Evolutionary conservation across 2,888 invertebrate species (phyloP).

Genomic region (Lithodes maja): DNA sequence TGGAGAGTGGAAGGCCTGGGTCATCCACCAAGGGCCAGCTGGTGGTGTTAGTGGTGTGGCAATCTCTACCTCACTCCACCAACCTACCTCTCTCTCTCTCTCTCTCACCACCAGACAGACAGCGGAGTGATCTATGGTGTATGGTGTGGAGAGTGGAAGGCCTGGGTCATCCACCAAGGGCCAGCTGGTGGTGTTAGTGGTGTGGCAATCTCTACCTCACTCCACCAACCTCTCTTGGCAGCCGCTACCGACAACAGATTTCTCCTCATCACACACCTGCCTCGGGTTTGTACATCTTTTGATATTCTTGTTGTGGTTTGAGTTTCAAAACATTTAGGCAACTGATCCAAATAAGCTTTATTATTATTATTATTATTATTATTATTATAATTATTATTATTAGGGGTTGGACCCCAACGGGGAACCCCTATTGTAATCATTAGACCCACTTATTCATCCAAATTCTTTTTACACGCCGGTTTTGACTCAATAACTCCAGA

Average conservation of each 20-base stretch:
- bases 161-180: constrained; percentile 36
- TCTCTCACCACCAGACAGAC: constrained; percentile 42
- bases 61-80: constrained; percentile 26
- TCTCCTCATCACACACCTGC: constrained; percentile 41
- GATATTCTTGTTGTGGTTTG: too few species aligned
- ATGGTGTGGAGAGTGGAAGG: constrained; percentile 29
- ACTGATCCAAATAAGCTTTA: too few species aligned
- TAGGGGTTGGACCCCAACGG: too few species aligned
- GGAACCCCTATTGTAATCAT: too few species aligned
- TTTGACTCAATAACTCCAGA: too few species aligned
- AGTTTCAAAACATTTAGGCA: too few species aligned
- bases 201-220: constrained; percentile 35
- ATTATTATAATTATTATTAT: too few species aligned
- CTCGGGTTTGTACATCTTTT: constrained; percentile 40
- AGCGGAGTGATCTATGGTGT: constrained; percentile 54
- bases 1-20: constrained; percentile 12
- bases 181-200: constrained; percentile 52
- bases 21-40: constrained; percentile 50
- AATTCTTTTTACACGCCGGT: too few species aligned
- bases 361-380: too few species aligned
- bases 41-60: constrained; percentile 50
- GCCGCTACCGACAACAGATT: constrained; percentile 50
- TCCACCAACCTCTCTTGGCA: constrained; percentile 40
- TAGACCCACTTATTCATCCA: too few species aligned
- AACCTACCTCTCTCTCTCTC: neutral